Base-by-base conservation (phyloP, 2,113 vertebrate species). In the Stegostoma tigrinum region DNA sequence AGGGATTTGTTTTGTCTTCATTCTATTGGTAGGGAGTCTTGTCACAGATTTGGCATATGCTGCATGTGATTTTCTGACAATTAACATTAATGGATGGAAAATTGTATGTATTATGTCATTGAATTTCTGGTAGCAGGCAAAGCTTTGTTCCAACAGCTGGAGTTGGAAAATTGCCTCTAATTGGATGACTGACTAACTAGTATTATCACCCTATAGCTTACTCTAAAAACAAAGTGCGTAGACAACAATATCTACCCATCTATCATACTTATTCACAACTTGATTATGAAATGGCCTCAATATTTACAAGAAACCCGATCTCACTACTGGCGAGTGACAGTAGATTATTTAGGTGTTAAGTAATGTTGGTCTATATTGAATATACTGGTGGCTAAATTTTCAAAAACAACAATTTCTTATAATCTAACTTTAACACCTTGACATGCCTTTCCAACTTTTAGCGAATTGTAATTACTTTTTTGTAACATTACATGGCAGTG, bases 201-300 rank as follows among this genome's bases (percentile, higher is more conserved):
- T 38, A 38, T 10, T n/a, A 66, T 38, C 61, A 93, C 15, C 15
- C 55, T n/a, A 91, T 38, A 66, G 89, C 38, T 93, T 93, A 55
- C 52, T 64, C 87, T 64, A 91, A 91, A 91, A n/a, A 67, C 89
- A n/a, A 61, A 66, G 89, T n/a, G 6, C 38, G 7, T 23, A 67
- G 89, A 24, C 34, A 66, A 93, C 34, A 93, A 38, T 93, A 93
- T 93, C 89, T 93, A 17, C n/a, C 89, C n/a, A 93, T 66, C 55
- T 93, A 93, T 93, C 89, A 66, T 21, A 42, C 34, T n/a, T 91
- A 42, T 66, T 64, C 89, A 64, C 89, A 64, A 55, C 89, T 66
- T 66, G 61, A 34, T 5, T 23, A 38, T 91, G 64, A 66, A 91
- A 91, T 91, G 61, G 61, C 64, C 34, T n/a, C 89, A 91, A 34